These are phyloP conservation scores for Vulpes vulpes DNA, from an alignment of 2,113 vertebrate genomes.

Conservation along the genomic window DNA sequence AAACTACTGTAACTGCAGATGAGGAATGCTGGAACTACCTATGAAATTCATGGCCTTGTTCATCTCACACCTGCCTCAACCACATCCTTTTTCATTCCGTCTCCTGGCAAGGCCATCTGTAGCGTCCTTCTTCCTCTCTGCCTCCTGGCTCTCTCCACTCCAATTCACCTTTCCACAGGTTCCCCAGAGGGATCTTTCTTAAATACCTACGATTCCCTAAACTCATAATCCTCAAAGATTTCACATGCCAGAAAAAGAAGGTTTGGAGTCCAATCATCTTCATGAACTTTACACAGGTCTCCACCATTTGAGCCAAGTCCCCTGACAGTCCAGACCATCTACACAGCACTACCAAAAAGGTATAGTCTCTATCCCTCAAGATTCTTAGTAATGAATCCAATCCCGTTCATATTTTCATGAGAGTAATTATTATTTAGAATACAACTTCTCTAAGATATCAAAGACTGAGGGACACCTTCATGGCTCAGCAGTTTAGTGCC, in stretches of 20 bases:
- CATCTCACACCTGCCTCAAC: not conserved
- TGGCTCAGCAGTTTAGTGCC: too few species aligned
- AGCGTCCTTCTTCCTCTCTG: rapidly evolving
- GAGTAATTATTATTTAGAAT: not conserved
- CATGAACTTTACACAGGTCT: not conserved
- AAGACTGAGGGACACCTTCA: too few species aligned
- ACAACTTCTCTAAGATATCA: not conserved
- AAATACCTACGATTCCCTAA: not conserved
- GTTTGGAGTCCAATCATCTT: not conserved
- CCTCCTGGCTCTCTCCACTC: not conserved
- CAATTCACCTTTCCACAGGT: not conserved
- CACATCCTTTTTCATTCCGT: too few species aligned
- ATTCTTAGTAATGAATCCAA: not conserved
- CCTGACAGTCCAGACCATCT: not conserved
- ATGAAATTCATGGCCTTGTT: not conserved
- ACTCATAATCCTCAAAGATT: not conserved
- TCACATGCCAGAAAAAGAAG: not conserved
- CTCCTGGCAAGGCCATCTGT: not conserved
- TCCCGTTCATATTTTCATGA: not conserved
- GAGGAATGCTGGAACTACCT: not conserved
- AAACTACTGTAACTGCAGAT: not conserved
- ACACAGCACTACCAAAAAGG: not conserved
- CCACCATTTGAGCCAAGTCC: not conserved
- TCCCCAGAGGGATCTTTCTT: not conserved
- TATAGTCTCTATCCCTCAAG: not conserved